Evolutionary conservation across 1,140 invertebrate species (phyloP).

Genomic region (Orchesella cincta): DNA sequence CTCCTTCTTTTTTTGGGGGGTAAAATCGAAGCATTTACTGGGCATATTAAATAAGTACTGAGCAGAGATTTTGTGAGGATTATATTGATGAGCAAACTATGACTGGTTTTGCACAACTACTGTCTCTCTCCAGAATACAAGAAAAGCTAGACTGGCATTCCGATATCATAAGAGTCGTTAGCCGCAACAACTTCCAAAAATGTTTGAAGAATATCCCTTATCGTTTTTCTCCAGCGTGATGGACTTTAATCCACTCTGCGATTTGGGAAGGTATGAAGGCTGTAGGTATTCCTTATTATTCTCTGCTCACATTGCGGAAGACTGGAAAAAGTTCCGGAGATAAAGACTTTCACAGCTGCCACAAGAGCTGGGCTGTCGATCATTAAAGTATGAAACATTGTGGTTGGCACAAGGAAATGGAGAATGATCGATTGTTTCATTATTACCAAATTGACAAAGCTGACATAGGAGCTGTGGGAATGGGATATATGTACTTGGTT

Average conservation of each 20-base stretch:
- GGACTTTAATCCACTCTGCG: not conserved
- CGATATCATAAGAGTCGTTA: not conserved
- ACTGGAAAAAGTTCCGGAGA: too few species aligned
- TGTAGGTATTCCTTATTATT: too few species aligned
- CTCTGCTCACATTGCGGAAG: too few species aligned
- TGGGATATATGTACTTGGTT: too few species aligned
- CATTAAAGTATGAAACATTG: too few species aligned
- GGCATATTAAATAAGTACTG: slow-evolving; percentile 26
- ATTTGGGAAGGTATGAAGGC: not conserved
- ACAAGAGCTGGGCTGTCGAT: too few species aligned
- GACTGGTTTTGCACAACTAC: slow-evolving; percentile 11
- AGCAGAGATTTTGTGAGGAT: slow-evolving; percentile 22
- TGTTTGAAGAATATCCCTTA: not conserved
- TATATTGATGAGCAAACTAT: slow-evolving; percentile 20
- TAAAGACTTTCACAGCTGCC: too few species aligned
- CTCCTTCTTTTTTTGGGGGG: not conserved
- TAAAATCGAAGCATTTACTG: not conserved
- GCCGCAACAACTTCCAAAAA: slow-evolving; percentile 17
- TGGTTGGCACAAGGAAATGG: too few species aligned
- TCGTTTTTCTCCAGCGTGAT: not conserved
- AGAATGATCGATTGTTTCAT: too few species aligned
- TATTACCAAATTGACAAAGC: too few species aligned
- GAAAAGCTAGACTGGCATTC: too few species aligned
- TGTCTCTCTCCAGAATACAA: not conserved
- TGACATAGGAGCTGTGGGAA: too few species aligned